Conservation (phyloP, 37 sponge, comb jelly and placozoan species). For the Oopsacas minuta region DNA sequence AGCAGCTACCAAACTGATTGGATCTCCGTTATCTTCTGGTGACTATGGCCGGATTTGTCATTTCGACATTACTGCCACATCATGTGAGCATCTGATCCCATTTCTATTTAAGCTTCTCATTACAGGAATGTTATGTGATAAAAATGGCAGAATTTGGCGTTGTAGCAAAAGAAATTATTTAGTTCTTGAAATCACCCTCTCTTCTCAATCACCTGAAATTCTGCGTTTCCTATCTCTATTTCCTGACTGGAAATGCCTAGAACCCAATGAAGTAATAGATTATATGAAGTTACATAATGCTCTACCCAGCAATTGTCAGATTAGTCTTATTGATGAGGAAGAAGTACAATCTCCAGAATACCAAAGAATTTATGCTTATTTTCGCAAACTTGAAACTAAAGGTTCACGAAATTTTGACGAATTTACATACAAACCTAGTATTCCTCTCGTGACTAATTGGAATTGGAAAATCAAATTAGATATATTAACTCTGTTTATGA, state of each 20-base stretch:
- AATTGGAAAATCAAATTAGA: neutral
- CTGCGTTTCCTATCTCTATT: neutral
- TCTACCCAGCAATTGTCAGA: neutral
- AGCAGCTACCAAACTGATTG: neutral
- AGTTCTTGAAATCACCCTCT: neutral
- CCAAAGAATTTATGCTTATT: neutral
- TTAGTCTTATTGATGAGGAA: neutral
- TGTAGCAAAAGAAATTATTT: conserved; percentile 12
- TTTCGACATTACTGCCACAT: neutral
- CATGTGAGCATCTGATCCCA: neutral
- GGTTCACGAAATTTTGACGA: neutral
- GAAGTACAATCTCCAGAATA: neutral
- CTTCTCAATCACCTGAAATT: neutral
- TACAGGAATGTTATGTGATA: neutral
- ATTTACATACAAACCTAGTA: neutral
- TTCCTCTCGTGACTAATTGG: too few species aligned
- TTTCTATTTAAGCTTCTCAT: neutral
- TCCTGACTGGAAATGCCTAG: neutral
- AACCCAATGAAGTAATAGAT: neutral
- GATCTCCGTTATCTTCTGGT: neutral
- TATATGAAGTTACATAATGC: neutral
- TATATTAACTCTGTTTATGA: neutral
- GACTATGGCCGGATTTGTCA: neutral
- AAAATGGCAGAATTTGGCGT: neutral
- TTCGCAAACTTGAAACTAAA: neutral